Evolutionary conservation across 1,140 invertebrate species (phyloP).

Genomic region (Grapholita molesta): DNA sequence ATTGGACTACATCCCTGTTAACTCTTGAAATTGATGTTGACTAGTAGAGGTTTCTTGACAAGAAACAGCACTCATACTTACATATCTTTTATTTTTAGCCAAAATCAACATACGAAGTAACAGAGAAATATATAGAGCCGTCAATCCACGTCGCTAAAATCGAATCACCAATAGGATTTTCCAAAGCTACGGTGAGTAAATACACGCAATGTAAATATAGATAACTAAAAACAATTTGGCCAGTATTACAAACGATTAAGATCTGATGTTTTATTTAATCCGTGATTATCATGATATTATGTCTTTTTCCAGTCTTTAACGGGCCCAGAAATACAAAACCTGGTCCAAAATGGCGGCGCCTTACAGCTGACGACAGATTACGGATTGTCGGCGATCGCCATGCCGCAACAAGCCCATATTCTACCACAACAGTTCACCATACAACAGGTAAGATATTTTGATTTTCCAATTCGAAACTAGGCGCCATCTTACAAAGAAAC

Average conservation of each 20-base stretch:
- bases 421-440: slow-evolving; percentile 52
- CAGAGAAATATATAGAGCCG: slow-evolving; percentile 55
- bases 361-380: slow-evolving; percentile 73
- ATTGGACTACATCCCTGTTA: too few relatives aligned
- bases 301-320: slow-evolving; percentile 62
- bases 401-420: slow-evolving; percentile 62
- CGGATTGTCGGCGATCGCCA: slow-evolving; percentile 35
- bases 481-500: too few relatives aligned
- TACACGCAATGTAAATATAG: background rate
- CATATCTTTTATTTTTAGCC: slow-evolving; percentile 37
- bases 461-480: background rate
- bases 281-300: background rate
- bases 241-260: too few relatives aligned
- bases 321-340: slow-evolving; percentile 77
- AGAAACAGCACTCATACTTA: background rate
- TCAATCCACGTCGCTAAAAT: slow-evolving; percentile 43
- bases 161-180: slow-evolving; percentile 59
- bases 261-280: too few relatives aligned
- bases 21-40: too few relatives aligned
- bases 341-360: slow-evolving; percentile 77
- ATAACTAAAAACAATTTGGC: background rate
- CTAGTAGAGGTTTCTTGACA: too few relatives aligned
- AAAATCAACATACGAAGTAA: slow-evolving; percentile 60
- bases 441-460: slow-evolving; percentile 43
- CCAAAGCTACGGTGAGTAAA: slow-evolving; percentile 52